These are phyloP conservation scores for Crotalus helleri DNA, from an alignment of 2,113 vertebrate species.

Conservation along the genomic window DNA sequence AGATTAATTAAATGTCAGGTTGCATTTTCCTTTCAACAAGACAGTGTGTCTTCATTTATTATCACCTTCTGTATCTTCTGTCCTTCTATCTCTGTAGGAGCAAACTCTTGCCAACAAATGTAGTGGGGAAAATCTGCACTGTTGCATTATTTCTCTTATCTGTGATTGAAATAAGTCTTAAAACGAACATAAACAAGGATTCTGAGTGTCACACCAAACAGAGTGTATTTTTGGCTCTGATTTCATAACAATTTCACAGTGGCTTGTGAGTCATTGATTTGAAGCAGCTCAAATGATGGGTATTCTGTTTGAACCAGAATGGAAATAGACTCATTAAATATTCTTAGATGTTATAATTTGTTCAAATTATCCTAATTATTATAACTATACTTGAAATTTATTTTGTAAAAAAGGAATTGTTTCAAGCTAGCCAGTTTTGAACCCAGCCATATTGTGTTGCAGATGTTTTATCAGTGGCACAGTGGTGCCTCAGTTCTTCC, in stretches of 20 bases:
- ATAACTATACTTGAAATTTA: not conserved
- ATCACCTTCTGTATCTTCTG: not conserved
- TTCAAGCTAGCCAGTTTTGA: not conserved
- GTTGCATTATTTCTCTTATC: not conserved
- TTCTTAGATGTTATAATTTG: not conserved
- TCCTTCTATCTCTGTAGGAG: not conserved
- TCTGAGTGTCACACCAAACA: not conserved
- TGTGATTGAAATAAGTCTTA: not conserved
- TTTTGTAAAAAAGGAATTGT: not conserved
- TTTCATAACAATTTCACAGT: not conserved
- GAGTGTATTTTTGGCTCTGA: not conserved
- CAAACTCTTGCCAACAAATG: not conserved
- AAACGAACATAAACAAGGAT: not conserved
- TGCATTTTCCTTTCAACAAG: not conserved
- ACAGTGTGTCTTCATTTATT: conserved; percentile 7
- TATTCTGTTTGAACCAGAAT: not conserved
- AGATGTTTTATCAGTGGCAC: not conserved
- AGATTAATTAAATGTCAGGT: conserved; percentile 31
- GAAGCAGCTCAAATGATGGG: not conserved
- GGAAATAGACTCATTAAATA: not conserved
- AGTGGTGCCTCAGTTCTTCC: not conserved
- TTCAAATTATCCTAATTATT: not conserved
- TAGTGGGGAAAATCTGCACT: not conserved
- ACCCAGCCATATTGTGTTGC: not conserved
- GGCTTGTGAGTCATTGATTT: not conserved